Base-by-base conservation (phyloP, 2,797 vertebrate species). In the Odontamblyopus rebecca region DNA sequence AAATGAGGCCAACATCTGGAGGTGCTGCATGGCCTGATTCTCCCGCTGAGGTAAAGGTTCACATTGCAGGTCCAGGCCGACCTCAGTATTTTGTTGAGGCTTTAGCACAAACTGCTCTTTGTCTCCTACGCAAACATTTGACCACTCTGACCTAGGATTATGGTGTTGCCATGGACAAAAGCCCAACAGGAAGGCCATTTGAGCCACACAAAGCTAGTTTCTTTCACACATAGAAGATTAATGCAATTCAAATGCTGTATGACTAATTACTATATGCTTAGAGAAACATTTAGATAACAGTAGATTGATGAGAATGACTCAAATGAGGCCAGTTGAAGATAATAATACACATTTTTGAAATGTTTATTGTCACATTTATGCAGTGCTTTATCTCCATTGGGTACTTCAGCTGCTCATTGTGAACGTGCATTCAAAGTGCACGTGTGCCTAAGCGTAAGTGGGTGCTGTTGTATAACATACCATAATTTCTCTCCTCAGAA, bases 1-100 rank as follows among this genome's bases (percentile, higher is more conserved):
- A 89, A 94, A 93, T 92, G 90, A 93, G 91, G 91, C 77, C 92
- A 94, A 93, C 92, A 94, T 92, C 93, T 94, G 93, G 91, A 87
- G 81, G 57, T 78, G 72, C 88, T 41, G 88, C 76, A 74, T 82
- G 80, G 82, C 79, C 85, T 85, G 69, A 85, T 88, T 88, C 92
- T 89, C 82, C 86, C 85, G 80, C 78, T 92, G 86, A 87, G 82
- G 87, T 90, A 87, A 83, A 74, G 69, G 73, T 73, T 72, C 82
- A 3, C 85, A 88, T 69, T 77, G 76, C 82, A 88, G 41, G 80
- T 79, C 57, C 79, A 77, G 69, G 59, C 64, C 73, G 12, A 13
- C 53, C 68, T 65, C 75, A 57, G 67, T 75, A 71, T 84, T 85
- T 82, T 66, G 73, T 78, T 16, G 44, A 44, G 61, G 61, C 72